phyloP scores from a whole-genome alignment of 2,888 invertebrate genomes.

The Caenorhabditis virilis region DNA sequence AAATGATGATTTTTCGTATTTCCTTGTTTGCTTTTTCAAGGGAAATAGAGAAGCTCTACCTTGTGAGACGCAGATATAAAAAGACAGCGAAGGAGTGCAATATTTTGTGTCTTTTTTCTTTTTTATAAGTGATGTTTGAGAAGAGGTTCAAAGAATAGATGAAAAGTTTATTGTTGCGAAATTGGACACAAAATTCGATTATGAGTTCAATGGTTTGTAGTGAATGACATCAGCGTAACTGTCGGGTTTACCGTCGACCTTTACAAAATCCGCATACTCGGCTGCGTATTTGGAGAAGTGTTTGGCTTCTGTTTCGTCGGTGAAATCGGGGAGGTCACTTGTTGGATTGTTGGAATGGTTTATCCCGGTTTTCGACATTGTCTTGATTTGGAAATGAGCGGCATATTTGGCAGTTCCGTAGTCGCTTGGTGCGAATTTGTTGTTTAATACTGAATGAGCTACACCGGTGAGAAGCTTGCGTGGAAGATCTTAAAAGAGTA shows the following conservation, averaged over 20 bases:
- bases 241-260: conserved; percentile 29
- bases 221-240: conserved; percentile 27
- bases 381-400: conserved; percentile 31
- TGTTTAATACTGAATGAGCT: conserved; percentile 13
- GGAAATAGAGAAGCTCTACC: background rate
- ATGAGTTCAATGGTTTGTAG: too few species aligned
- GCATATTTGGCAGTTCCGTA: conserved; percentile 27
- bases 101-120: too few species aligned
- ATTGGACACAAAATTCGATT: too few species aligned
- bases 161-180: too few species aligned
- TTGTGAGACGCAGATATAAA: too few species aligned
- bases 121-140: too few species aligned
- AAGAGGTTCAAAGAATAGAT: too few species aligned
- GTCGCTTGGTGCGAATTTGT: conserved; percentile 30
- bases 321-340: conserved; percentile 26
- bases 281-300: conserved; percentile 19
- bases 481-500: conserved; percentile 18
- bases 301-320: conserved; percentile 23
- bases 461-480: conserved; percentile 17
- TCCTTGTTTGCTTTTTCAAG: background rate
- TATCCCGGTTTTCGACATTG: conserved; percentile 16
- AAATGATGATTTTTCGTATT: background rate
- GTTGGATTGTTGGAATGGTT: conserved; percentile 15
- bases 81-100: too few species aligned
- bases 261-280: conserved; percentile 26